Evolutionary conservation across 2,888 invertebrate genomes (phyloP).

Genomic region (Resseliella maxima): DNA sequence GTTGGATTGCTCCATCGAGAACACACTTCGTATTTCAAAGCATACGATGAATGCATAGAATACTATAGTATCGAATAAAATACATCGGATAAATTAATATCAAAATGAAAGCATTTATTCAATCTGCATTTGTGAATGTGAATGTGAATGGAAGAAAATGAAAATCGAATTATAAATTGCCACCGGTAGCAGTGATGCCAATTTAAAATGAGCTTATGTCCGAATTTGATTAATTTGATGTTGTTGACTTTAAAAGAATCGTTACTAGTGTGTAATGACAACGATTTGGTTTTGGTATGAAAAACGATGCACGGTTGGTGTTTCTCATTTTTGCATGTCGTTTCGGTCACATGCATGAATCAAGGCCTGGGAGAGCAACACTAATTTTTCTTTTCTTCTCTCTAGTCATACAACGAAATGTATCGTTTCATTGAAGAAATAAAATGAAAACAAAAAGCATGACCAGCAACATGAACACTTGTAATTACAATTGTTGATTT

Average conservation of each 20-base stretch:
- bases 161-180: not conserved
- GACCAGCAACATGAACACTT: constrained; percentile 51
- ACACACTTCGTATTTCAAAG: too few relatives aligned
- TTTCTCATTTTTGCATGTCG: not conserved
- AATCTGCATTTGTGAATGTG: not conserved
- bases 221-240: constrained; percentile 55
- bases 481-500: constrained; percentile 55
- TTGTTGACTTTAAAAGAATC: constrained; percentile 21
- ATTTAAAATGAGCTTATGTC: constrained; percentile 53
- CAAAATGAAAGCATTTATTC: not conserved
- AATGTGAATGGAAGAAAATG: not conserved
- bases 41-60: too few relatives aligned
- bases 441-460: not conserved
- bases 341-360: not conserved
- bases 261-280: not conserved
- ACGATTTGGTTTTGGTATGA: constrained; percentile 36
- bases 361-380: not conserved
- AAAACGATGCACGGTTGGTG: constrained; percentile 34
- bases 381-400: not conserved
- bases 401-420: too few relatives aligned
- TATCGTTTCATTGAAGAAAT: not conserved
- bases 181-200: constrained; percentile 53
- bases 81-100: too few relatives aligned
- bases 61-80: too few relatives aligned
- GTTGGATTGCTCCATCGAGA: too few relatives aligned